Evolutionary conservation across 2,888 invertebrate genomes (phyloP).

Genomic region (Tanypteryx hageni): DNA sequence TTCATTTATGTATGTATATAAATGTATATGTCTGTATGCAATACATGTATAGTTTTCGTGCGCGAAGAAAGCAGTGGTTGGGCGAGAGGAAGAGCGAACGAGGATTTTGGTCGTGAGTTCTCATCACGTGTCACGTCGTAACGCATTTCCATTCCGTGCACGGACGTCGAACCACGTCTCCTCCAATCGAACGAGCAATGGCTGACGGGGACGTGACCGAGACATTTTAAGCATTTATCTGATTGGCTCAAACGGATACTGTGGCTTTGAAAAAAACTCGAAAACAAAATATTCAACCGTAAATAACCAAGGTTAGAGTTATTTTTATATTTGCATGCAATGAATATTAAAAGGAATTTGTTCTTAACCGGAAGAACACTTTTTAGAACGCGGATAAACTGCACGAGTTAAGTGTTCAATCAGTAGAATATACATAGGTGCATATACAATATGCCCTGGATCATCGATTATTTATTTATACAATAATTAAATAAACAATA

Average conservation of each 20-base stretch:
- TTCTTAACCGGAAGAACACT: too few relatives aligned
- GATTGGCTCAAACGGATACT: not conserved
- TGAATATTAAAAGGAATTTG: too few relatives aligned
- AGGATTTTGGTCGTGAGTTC: not conserved
- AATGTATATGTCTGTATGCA: too few relatives aligned
- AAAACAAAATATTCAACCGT: not conserved
- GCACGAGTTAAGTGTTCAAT: too few relatives aligned
- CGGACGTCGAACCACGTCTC: not conserved
- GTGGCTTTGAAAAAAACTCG: not conserved
- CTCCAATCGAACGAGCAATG: conserved; percentile 16
- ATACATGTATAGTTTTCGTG: too few relatives aligned
- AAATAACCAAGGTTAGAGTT: not conserved
- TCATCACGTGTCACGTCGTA: not conserved
- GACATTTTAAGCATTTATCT: not conserved
- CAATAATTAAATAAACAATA: too few relatives aligned
- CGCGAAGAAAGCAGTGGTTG: not conserved
- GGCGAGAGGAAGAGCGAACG: not conserved
- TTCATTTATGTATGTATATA: too few relatives aligned
- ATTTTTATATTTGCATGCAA: too few relatives aligned
- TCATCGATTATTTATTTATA: too few relatives aligned
- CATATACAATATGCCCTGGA: too few relatives aligned
- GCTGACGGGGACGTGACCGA: not conserved
- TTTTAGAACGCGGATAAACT: too few relatives aligned
- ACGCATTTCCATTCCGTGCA: not conserved
- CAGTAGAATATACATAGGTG: too few relatives aligned